Evolutionary conservation across 1,140 invertebrate species (phyloP).

Genomic region (Galendromus occidentalis): DNA sequence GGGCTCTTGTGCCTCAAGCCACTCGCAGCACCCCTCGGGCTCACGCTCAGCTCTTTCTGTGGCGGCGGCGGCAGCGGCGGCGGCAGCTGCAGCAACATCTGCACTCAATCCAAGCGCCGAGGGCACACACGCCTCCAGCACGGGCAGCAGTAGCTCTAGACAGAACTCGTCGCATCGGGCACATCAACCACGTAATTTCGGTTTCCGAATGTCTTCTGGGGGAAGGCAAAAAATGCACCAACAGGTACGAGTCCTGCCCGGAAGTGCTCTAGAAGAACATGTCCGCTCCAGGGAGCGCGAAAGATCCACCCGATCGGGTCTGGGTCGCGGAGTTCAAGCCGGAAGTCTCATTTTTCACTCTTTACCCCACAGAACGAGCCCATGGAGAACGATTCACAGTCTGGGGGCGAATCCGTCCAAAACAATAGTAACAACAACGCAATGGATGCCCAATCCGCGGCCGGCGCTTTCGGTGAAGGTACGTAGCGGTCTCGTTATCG

Average conservation of each 20-base stretch:
- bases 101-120: neutral
- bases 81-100: neutral
- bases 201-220: no score
- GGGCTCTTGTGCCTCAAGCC: conserved; percentile 2
- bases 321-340: no score
- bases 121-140: neutral
- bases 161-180: no score
- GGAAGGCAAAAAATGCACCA: no score
- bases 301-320: no score
- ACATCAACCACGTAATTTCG: no score
- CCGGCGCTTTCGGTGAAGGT: conserved; percentile 16
- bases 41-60: neutral
- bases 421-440: neutral
- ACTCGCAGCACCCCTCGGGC: neutral
- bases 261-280: no score
- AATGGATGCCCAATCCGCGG: conserved; percentile 9
- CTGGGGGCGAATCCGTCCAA: conserved; percentile 5
- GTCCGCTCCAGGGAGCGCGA: no score
- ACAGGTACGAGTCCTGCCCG: no score
- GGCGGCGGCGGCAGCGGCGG: neutral
- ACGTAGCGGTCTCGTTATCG: neutral
- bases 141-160: neutral
- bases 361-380: neutral
- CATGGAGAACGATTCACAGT: conserved; percentile 1
- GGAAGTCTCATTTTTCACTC: neutral